Evolutionary conservation across 2,888 invertebrate species (phyloP), one percentile per base, ranked within the genome.

Genomic region (Eupithecia vulgata): DNA sequence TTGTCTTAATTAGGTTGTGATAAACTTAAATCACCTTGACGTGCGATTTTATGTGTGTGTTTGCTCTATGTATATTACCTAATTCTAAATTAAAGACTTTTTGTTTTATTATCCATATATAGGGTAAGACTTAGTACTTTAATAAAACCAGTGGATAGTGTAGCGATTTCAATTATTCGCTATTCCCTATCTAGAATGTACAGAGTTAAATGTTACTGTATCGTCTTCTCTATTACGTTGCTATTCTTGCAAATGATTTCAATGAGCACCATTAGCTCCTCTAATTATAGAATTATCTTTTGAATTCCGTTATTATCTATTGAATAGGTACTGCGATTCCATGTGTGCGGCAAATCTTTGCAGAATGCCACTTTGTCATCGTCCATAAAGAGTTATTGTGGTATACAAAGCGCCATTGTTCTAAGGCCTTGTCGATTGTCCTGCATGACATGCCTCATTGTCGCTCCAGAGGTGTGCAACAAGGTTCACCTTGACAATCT

Each of bases 341-440:
- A 77, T 79, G 79, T 89, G 88, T 89, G 88, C 84, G 88, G 91
- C 85, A 91, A 91, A 92, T 92, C 92, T 90, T 89, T 88, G 90
- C 91, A 86, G 85, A 89, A 90, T 87, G 84, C 85, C 86, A 89
- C 88, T 89, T 90, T 90, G 91, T 91, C 88, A 87, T 85, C 83
- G 84, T 82, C 81, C 85, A 89, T 91, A 91, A 91, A 89, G 90
- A 88, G 85, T 86, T 87, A 90, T 90, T 92, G 89, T 89, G 72
- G 79, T 37, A 75, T 78, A 91, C 90, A 92, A 91, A 92, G 91
- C 79, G 68, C 78, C 85, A 90, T 91, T 92, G 90, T 93, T 80
- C 81, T 64, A 70, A 78, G 84, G 83, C 89, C 90, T 91, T 91
- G 92, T 91, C 86, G 82, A 91, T 91, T 91, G 92, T 92, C 85